Conservation (phyloP, 2,113 vertebrate species). For the Hippoglossus stenolepis region DNA sequence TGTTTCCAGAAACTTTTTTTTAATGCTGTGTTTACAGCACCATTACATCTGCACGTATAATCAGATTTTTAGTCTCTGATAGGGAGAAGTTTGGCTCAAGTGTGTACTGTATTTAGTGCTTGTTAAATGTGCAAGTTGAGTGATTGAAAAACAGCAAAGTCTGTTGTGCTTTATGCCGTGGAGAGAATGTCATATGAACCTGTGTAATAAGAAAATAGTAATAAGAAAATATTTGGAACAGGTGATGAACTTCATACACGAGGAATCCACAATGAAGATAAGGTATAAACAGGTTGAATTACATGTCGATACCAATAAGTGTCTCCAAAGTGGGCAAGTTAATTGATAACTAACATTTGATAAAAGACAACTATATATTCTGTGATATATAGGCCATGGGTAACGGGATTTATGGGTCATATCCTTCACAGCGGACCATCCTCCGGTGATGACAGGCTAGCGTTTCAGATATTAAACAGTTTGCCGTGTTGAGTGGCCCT, state of each 20-base stretch:
- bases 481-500: constrained; percentile 56
- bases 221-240: neutral
- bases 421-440: constrained; percentile 38
- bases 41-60: constrained; percentile 5
- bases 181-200: neutral
- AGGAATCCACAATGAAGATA: too few species aligned
- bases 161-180: neutral
- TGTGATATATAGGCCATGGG: neutral
- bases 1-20: constrained; percentile 3
- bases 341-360: neutral
- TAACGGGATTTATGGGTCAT: constrained; percentile 46
- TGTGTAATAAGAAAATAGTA: neutral
- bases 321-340: neutral
- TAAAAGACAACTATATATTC: neutral
- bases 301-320: neutral
- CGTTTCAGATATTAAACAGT: constrained; percentile 60
- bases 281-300: constrained; percentile 1
- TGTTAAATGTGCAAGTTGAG: neutral
- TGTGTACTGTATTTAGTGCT: neutral
- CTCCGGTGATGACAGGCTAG: constrained; percentile 58
- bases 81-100: neutral
- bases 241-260: too few species aligned
- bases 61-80: neutral
- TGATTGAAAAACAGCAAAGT: neutral
- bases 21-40: neutral